Base-by-base conservation (phyloP, 2,113 vertebrate species). In the Ictalurus punctatus region DNA sequence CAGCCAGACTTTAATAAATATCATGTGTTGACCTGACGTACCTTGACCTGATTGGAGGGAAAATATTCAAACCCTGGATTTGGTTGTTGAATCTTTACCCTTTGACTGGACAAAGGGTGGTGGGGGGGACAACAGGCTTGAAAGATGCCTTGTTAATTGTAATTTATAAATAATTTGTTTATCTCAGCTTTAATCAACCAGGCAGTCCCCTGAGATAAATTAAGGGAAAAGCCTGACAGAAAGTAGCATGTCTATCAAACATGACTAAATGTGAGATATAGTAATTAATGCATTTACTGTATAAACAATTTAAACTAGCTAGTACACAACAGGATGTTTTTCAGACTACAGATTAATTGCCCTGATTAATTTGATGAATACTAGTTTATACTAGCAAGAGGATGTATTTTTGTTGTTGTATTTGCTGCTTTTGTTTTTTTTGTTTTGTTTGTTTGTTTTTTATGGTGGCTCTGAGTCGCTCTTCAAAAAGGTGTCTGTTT, bases 1-100 rank as follows among this genome's bases (percentile, higher is more conserved):
- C 65, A 69, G 89, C 88, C 84, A 91, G 71, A 85, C 86, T 52
- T 82, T 79, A 90, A 91, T 91, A 61, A 89, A 90, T 91, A 88
- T 91, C 87, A 87, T 87, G 86, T 90, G 87, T 65, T 67, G 65
- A 87, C 58, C 17, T 87, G 80, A 91, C 84, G 17, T 87, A 85
- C 87, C 83, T 91, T 90, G 86, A 85, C 80, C 82, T 63, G 86
- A 52, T 40, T 87, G 85, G 56, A 76, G 73, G 73, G 73, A 40
- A 40, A 69, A 6, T 88, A 48, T 63, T 69, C 21, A 34, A 69
- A 37, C 44, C 27, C 6, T 56, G 48, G 56, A 56, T 30, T 16
- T 80, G 52, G 73, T 69, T 84, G 84, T 87, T 87, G 63, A 87
- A 81, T 89, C 40, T 87, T 84, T 90, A 54, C 54, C 37, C 23